These are phyloP conservation scores for Agrotis exclamationis DNA, from an alignment of 2,888 invertebrate species.

Conservation along the genomic window DNA sequence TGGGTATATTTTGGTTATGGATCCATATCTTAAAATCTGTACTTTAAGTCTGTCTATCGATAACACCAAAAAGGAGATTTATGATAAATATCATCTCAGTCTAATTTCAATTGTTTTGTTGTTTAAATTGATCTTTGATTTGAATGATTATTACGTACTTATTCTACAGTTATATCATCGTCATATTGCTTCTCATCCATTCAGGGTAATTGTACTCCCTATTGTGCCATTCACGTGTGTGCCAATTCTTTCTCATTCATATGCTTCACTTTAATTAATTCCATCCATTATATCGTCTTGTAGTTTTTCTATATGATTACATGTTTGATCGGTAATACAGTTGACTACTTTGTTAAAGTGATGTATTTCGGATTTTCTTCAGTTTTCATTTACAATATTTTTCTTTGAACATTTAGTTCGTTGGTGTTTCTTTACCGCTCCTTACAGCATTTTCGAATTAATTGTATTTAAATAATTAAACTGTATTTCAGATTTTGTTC, in stretches of 20 bases:
- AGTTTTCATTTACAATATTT: neutral
- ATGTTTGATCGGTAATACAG: neutral
- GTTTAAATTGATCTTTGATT: slow-evolving; percentile 32
- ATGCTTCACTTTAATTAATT: neutral
- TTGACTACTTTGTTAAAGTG: slow-evolving; percentile 7
- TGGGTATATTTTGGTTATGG: no score
- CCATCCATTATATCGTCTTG: neutral
- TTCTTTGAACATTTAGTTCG: neutral
- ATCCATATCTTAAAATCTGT: neutral
- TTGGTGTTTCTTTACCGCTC: neutral
- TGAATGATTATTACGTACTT: slow-evolving; percentile 13
- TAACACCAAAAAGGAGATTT: neutral
- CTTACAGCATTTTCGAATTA: neutral
- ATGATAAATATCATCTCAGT: no score
- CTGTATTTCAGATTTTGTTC: neutral
- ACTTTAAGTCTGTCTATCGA: neutral
- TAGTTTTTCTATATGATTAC: neutral
- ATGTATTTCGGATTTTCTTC: neutral
- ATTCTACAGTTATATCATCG: neutral
- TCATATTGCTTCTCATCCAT: slow-evolving; percentile 35
- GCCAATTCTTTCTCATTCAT: slow-evolving; percentile 51
- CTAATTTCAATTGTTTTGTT: slow-evolving; percentile 13
- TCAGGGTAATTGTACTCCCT: slow-evolving; percentile 62
- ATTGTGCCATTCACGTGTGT: slow-evolving; percentile 63
- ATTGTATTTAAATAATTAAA: neutral